Evolutionary conservation across 2,888 invertebrate genomes (phyloP).

Genomic region (Scelioninae gen. 2): DNA sequence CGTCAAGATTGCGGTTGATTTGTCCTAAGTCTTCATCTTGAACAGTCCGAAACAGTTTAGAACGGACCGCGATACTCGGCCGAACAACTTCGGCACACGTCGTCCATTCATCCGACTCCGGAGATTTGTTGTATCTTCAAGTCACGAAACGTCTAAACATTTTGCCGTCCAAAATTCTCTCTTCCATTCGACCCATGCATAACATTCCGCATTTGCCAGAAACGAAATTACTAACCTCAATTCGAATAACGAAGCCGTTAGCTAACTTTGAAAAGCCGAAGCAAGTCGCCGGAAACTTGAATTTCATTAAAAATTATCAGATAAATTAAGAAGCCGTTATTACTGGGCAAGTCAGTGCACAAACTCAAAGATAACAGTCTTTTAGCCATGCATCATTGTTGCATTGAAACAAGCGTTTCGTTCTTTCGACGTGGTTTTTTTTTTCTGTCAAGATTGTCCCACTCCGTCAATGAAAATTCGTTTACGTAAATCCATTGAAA

Average conservation of each 20-base stretch:
- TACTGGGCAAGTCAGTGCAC: too few relatives aligned
- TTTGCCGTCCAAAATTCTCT: slow-evolving; percentile 25
- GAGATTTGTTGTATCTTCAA: slow-evolving; percentile 46
- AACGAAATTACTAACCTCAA: slow-evolving; percentile 32
- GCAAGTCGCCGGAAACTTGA: background rate
- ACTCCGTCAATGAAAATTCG: slow-evolving; percentile 19
- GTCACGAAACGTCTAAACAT: slow-evolving; percentile 53
- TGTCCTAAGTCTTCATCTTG: slow-evolving; percentile 44
- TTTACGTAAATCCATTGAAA: too few relatives aligned
- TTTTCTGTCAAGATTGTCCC: too few relatives aligned
- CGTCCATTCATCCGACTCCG: slow-evolving; percentile 76
- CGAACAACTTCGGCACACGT: slow-evolving; percentile 76
- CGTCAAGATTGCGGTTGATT: slow-evolving; percentile 51
- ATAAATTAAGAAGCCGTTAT: slow-evolving; percentile 14
- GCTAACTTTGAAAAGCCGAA: slow-evolving; percentile 21
- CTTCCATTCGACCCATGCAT: slow-evolving; percentile 24
- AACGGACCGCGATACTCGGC: slow-evolving; percentile 20
- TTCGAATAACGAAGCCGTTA: slow-evolving; percentile 37
- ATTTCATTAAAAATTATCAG: slow-evolving; percentile 7
- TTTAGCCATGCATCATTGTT: too few relatives aligned
- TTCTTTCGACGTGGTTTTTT: too few relatives aligned
- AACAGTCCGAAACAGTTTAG: slow-evolving; percentile 40
- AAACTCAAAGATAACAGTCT: too few relatives aligned
- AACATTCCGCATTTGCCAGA: slow-evolving; percentile 8
- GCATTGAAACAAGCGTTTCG: too few relatives aligned